Evolutionary conservation across 2,888 invertebrate genomes (phyloP), one percentile per base, ranked within the genome.

Genomic region (Brenthis daphne): DNA sequence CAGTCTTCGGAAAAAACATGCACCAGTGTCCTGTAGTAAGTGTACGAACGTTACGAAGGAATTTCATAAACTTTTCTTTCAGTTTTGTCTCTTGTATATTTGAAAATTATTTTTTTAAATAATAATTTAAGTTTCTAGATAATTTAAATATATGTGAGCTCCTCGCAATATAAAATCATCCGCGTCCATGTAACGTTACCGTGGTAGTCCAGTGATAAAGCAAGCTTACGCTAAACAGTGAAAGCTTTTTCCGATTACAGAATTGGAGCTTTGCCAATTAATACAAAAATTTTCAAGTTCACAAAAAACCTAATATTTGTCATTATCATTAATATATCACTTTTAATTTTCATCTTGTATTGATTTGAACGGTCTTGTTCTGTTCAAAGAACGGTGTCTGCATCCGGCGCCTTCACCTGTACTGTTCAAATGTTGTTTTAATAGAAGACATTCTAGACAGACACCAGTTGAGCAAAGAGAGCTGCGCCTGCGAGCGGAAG

Each of bases 1-100:
- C 63, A 54, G 61, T 24, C 55, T 53, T 57, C 14, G 57, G 69
- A 68, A 73, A 73, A 73, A 73, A 73, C 69, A 60, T 57, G 63
- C 71, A 51, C 43, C 60, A 67, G 71, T 63, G 73, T 75, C 74
- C 75, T 72, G 73, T 76, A 73, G 73, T 48, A 29, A 48, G 65
- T 57, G 68, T 58, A 60, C 50, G 37, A 43, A 43, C 37, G 37
- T 8, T 50, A 29, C 60, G 48, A 60, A 60, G 29, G 48, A 24
- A 33, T 50, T 60, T 60, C 12, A 14, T 50, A 14, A 48, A 4
- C 16, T 29, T 29, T 50, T 58, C 24, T 29, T 29, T 1, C 29
- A 24, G 48, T 11, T 29, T 6, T 16, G 5, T n/a, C n/a, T 29
- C 50, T 50, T 16, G 29, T 11, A 43, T 11, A 4, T 29, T 58